A percentile compares a stretch with the other conserved stretches of the same genome.
Evolutionary conservation across 2,888 invertebrate genomes (phyloP).

Genomic region (Protodeltote pygarga): DNA sequence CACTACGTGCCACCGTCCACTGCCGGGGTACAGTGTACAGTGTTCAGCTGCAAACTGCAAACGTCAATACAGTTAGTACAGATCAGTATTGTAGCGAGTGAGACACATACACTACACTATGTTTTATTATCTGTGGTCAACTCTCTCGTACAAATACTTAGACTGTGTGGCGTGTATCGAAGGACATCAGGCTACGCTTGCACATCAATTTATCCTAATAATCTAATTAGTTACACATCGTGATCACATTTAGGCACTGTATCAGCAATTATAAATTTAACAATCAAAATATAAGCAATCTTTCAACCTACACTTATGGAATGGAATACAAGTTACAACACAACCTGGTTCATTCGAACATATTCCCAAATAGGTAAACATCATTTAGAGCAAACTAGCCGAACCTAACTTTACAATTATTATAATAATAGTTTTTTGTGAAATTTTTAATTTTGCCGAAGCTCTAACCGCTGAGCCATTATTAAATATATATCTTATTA

Average conservation of each 20-base stretch:
- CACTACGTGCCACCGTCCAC: background rate
- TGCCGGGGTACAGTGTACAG: no score
- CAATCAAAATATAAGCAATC: background rate
- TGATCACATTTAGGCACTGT: slow-evolving; percentile 48
- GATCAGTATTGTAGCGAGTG: no score
- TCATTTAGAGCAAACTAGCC: no score
- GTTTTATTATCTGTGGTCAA: slow-evolving; percentile 1
- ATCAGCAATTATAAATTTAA: slow-evolving; percentile 20
- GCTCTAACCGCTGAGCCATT: no score
- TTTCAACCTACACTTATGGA: slow-evolving; percentile 27
- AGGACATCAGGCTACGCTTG: slow-evolving; percentile 7
- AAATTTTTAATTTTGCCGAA: no score
- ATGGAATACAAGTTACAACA: slow-evolving; percentile 42
- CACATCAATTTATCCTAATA: slow-evolving; percentile 1
- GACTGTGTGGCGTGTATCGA: background rate
- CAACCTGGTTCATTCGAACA: slow-evolving; percentile 17
- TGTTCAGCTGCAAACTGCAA: no score
- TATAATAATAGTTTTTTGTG: no score
- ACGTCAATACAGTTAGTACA: no score
- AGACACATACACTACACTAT: background rate
- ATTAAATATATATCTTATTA: no score
- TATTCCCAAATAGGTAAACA: no score
- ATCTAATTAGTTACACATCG: slow-evolving; percentile 26
- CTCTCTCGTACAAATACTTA: background rate
- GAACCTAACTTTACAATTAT: no score